Evolutionary conservation across 2,113 vertebrate genomes (phyloP).

Genomic region (Struthidea cinerea): DNA sequence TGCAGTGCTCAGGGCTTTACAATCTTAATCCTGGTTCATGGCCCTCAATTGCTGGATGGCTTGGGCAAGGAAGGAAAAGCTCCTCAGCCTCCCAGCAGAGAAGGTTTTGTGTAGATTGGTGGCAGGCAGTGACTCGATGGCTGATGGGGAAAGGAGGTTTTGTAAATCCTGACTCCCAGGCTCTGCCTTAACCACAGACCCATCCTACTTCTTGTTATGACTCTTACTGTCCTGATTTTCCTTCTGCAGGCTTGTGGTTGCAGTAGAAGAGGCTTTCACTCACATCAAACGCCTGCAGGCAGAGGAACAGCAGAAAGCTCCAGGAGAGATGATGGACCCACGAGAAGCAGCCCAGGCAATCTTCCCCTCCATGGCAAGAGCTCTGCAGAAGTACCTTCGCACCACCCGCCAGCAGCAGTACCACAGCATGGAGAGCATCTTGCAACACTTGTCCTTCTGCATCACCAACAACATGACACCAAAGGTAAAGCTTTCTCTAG

Average conservation of each 20-base stretch:
- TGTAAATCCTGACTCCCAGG: background rate
- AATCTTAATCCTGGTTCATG: background rate
- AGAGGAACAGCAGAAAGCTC: constrained; percentile 88
- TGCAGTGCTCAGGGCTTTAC: background rate
- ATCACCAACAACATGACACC: constrained; percentile 95
- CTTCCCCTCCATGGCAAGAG: constrained; percentile 95
- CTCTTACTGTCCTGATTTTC: background rate
- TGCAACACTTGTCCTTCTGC: constrained; percentile 95
- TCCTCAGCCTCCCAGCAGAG: background rate
- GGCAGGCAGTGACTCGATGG: background rate
- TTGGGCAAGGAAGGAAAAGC: background rate
- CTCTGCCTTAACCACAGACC: background rate
- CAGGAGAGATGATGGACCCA: constrained; percentile 91
- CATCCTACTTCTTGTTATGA: background rate
- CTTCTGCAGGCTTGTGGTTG: constrained; percentile 85
- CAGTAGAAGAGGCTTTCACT: constrained; percentile 93
- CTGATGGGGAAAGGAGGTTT: background rate
- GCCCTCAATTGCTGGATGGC: background rate
- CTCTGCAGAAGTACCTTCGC: constrained; percentile 94
- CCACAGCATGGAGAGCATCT: constrained; percentile 98
- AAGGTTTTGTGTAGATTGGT: background rate
- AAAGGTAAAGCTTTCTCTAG: constrained; percentile 73
- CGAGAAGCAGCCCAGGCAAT: constrained; percentile 94
- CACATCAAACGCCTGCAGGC: constrained; percentile 88
- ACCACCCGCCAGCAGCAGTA: constrained; percentile 94